Evolutionary conservation across 2,888 invertebrate genomes (phyloP), one percentile per base, ranked within the genome.

Genomic region (Leptothorax acervorum): DNA sequence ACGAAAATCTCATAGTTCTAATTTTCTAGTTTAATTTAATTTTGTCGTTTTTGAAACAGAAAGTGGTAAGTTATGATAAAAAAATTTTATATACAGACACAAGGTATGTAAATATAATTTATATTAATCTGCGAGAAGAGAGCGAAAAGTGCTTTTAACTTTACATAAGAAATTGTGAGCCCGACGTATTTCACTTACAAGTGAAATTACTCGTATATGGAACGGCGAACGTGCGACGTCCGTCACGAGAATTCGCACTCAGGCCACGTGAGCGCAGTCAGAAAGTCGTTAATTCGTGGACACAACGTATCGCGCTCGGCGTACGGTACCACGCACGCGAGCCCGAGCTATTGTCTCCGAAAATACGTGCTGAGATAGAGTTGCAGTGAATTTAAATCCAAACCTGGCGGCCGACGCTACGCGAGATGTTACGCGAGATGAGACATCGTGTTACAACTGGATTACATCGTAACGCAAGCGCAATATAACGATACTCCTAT

Each of bases 271-370:
- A 78, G 66, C 68, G 57, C 79, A 70, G 82, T 76, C 76, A 62
- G 76, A 78, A 87, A 82, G 75, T 87, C 78, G 75, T 83, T 85
- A 86, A 86, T 86, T 81, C 82, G 75, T 55, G 82, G 65, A 75
- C 48, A 71, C 35, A 48, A 62, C 82, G 74, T 74, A 70, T 60
- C 75, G 71, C 55, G 68, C 85, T 42, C 57, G 75, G 63, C 75
- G 75, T 75, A 75, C 75, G 68, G 68, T 79, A 71, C 63, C 66
- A 71, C 70, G 83, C 74, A 70, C 63, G 53, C 53, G 70, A 81
- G 65, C 28, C 18, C 75, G 75, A 12, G 70, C 75, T 75, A 82
- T 85, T 85, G 85, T 78, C 84, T 73, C 83, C 78, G 55, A 70
- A 84, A 81, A 84, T 84, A 70, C 84, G 65, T 70, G 78, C 39